Evolutionary conservation across 2,888 invertebrate genomes (phyloP).

Genomic region (Conops quadrifasciatus): DNA sequence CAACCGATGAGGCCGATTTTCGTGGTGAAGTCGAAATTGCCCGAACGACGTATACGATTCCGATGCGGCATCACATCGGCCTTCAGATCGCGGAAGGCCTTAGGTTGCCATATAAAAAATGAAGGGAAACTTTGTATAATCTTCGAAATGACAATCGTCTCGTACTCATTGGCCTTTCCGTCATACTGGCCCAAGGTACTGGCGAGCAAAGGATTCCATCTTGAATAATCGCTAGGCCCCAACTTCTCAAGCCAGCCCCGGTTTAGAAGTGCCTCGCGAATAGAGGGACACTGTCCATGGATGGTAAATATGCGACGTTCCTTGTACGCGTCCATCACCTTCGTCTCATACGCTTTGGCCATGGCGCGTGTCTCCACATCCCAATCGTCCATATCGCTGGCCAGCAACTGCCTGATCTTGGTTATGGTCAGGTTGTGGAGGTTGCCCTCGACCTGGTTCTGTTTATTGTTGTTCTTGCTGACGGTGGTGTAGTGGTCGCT

Average conservation of each 20-base stretch:
- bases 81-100: conserved; percentile 35
- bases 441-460: background rate
- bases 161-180: conserved; percentile 55
- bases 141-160: conserved; percentile 67
- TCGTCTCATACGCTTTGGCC: conserved; percentile 47
- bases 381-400: background rate
- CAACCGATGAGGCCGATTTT: conserved; percentile 65
- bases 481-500: background rate
- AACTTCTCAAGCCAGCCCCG: conserved; percentile 78
- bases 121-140: conserved; percentile 72
- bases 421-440: background rate
- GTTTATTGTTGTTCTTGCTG: background rate
- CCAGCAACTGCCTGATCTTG: background rate
- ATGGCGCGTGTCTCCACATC: conserved; percentile 41
- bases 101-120: conserved; percentile 76
- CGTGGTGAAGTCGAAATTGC: conserved; percentile 64
- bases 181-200: conserved; percentile 51
- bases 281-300: conserved; percentile 45
- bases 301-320: conserved; percentile 58
- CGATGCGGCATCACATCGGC: conserved; percentile 45
- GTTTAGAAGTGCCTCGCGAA: conserved; percentile 6
- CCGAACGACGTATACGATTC: conserved; percentile 54
- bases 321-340: conserved; percentile 53
- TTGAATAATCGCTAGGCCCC: conserved; percentile 53
- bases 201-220: conserved; percentile 54